Base-by-base conservation (phyloP, 1,140 invertebrate genomes). In the Potamilus streckersoni region DNA sequence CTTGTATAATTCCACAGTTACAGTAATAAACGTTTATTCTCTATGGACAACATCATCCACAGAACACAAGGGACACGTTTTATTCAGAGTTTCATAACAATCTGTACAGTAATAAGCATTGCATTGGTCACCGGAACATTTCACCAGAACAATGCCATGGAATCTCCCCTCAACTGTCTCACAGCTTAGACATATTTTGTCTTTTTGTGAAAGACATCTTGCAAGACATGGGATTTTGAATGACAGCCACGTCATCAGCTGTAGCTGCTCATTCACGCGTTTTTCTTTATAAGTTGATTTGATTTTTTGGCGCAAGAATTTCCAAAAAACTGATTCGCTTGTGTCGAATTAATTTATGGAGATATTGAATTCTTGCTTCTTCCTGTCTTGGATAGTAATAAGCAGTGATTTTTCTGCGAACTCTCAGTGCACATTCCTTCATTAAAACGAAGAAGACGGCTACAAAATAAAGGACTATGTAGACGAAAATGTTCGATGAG, bases 301-400 rank as follows among this genome's bases (percentile, higher is more conserved):
- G 63, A 77, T 72, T 31, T 72, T 70, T 31, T 77, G 63, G 56
- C 75, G 63, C 16, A 77, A 5, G 49, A 77, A 77, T 56, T 63
- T 71, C 58, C 72, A 59, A 62, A 77, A 3, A 72, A 15, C 70
- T 71, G 15, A 77, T 66, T 15, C 75, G 62, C 49, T 69, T 71
- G 59, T 77, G 75, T 55, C 70, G 31, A 61, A 77, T 77, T 68
- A 67, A 72, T 60, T 77, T 77, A 67, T 77, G 75, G 3, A 80
- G 76, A 59, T 74, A 80, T 23, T 73, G 69, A 62, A 78, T 60
- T 49, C 79, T 65, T 55, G 68, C 76, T 20, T 63, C 8, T 65
- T 80, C 79, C 38, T 73, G 68, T 55, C 73, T 70, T 23, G 72
- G 76, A 27, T 74, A 80, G 67, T 79, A 80, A 27, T 70, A 73